Base-by-base conservation (phyloP, 2,888 invertebrate genomes). In the Cotesia congregata region DNA sequence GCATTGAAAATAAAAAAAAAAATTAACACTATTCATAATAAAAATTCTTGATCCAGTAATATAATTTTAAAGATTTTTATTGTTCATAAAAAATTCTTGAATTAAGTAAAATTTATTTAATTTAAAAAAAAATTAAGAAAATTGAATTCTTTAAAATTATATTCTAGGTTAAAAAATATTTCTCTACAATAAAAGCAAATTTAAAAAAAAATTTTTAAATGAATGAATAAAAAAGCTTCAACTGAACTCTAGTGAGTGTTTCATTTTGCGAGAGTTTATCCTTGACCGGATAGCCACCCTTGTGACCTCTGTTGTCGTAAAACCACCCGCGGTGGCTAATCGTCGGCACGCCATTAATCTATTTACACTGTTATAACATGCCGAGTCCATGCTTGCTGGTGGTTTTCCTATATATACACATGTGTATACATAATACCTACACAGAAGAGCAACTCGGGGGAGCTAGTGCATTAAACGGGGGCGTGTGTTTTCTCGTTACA, bases 341-440 rank as follows among this genome's bases (percentile, higher is more conserved):
- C 82, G 83, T 80, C 79, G 80, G 80, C 78, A 77, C 68, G 80
- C 79, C 82, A 83, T 86, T 85, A 83, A 85, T 84, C 82, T 83
- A 83, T 83, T 84, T 85, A 85, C 82, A 78, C 81, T 76, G 82
- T 80, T 82, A 79, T 83, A 83, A 85, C 83, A 30, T 30, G 30
- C 30, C 30, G 30, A 30, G 30, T 30, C 30, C 3, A 30, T 30
- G 30, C 30, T 30, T 30, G 30, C 30, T 30, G 30, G 30, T 30
- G 30, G 30, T 30, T 30, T 30, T 30, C 77, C 65, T 20, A 41
- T 38, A 40, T 60, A 67, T 17, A 38, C 65, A 9, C 59, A 70
- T 65, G 15, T 67, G 40, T 17, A 9, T 61, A 6, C 50, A 38
- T 38, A 62, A 38, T 20, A 15, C 15, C 12, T 1, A 50, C 4